Percentiles rank a stretch among this genome's conserved stretches.
phyloP scores from a whole-genome alignment of 1,140 invertebrate species.

The Drosophila serrata region DNA sequence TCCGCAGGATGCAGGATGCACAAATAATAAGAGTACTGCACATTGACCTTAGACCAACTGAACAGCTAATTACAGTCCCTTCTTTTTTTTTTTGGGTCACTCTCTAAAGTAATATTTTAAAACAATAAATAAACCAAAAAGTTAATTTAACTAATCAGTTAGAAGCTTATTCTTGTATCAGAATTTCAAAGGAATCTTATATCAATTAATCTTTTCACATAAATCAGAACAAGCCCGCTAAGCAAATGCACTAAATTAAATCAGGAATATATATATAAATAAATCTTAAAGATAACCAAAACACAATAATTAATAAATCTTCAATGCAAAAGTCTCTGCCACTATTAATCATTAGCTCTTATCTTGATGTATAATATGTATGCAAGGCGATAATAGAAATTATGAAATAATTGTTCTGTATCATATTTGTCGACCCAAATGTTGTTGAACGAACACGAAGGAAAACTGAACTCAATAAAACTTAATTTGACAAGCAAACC shows the following conservation, averaged over 20 bases:
- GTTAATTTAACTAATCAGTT: too few species aligned
- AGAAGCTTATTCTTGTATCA: too few species aligned
- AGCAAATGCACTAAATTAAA: slow-evolving; percentile 1
- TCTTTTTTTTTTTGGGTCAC: too few species aligned
- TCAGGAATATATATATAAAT: not conserved
- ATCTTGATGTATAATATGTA: slow-evolving; percentile 1
- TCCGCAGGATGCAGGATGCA: slow-evolving; percentile 56
- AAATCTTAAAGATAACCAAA: not conserved
- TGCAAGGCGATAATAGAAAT: not conserved
- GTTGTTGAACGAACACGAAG: not conserved
- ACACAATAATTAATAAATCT: not conserved
- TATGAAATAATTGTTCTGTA: not conserved
- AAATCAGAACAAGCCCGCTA: not conserved
- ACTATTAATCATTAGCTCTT: not conserved
- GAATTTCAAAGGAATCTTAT: not conserved
- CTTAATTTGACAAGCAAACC: too few species aligned
- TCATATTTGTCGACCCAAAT: slow-evolving; percentile 4
- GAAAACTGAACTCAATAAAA: too few species aligned
- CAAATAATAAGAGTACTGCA: slow-evolving; percentile 35
- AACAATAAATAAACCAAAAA: too few species aligned
- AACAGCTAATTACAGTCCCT: slow-evolving; percentile 64
- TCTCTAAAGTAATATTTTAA: slow-evolving; percentile 3
- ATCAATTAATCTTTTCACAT: not conserved
- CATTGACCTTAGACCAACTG: slow-evolving; percentile 58
- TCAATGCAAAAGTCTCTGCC: not conserved